These are phyloP conservation scores for Leptinotarsa rubiginosa DNA, from an alignment of 2,888 invertebrate species.

Conservation along the genomic window DNA sequence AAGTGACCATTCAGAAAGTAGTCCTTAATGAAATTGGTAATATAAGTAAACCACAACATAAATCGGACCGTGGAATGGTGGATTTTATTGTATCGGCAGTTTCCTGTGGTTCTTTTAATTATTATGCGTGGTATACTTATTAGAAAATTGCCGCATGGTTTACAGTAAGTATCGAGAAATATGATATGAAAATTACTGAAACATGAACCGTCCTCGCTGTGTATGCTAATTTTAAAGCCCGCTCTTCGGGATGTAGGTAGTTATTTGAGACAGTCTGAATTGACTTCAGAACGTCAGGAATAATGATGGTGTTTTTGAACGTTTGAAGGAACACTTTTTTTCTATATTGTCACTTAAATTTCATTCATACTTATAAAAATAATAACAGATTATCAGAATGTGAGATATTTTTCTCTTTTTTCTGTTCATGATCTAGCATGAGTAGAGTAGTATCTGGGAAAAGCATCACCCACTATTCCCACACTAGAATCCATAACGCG, in stretches of 20 bases:
- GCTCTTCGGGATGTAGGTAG: slow-evolving; percentile 2
- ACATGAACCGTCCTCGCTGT: background rate
- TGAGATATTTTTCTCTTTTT: too few species aligned
- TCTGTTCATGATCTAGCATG: too few species aligned
- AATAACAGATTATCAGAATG: too few species aligned
- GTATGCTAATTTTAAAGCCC: slow-evolving; percentile 9
- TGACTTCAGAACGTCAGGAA: background rate
- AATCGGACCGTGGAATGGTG: background rate
- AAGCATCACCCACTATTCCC: too few species aligned
- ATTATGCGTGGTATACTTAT: background rate
- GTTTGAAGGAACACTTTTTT: too few species aligned
- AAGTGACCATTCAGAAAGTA: background rate
- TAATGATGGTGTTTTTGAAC: background rate
- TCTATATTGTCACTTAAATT: too few species aligned
- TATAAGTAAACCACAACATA: slow-evolving; percentile 14
- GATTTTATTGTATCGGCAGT: slow-evolving; percentile 6
- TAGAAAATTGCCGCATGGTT: slow-evolving; percentile 8
- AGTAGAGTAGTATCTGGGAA: too few species aligned
- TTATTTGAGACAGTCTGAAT: slow-evolving; percentile 6
- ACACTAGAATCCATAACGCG: too few species aligned
- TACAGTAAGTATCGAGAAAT: slow-evolving; percentile 15
- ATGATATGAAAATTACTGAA: slow-evolving; percentile 20
- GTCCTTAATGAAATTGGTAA: slow-evolving; percentile 7
- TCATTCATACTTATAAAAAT: too few species aligned
- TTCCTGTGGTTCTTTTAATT: slow-evolving; percentile 17